Evolutionary conservation across 2,797 vertebrate genomes (phyloP), one percentile per base, ranked within the genome.

Genomic region (Argyrosomus regius): DNA sequence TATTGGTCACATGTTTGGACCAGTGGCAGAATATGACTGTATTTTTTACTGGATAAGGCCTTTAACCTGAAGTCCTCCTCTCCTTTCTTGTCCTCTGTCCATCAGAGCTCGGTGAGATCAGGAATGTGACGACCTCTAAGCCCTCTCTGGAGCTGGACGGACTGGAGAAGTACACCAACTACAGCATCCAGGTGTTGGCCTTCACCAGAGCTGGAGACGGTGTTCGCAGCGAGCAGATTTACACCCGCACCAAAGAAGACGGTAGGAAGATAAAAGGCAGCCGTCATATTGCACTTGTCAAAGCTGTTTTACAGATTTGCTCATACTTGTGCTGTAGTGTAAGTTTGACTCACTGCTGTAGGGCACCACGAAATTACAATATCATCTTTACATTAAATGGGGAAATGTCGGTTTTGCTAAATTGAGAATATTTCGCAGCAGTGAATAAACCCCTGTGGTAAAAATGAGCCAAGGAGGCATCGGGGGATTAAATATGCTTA

Each of bases 111-210:
- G 98, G 98, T 13, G 98, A 99, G 83, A 99, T 99, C 91, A 96
- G 96, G 91, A 99, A 99, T 1, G 96, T 99, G 67, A 99, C 97
- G 0, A 98, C 97, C 13, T 96, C 96, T 0, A 97, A 98, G 81
- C 96, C 97, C 10, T 97, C 96, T 4, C 95, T 99, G 86, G 98
- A 99, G 91, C 94, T 99, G 92, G 97, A 98, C 0, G 97, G 97
- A 7, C 92, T 99, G 83, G 98, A 99, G 89, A 99, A 99, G 85
- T 99, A 98, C 81, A 99, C 98, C 89, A 99, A 99, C 94, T 99
- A 99, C 92, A 99, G 98, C 90, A 97, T 99, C 90, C 98, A 99
- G 89, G 98, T 99, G 87, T 70, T 99, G 94, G 95, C 98, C 71
- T 99, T 98, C 86, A 99, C 98, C 39, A 92, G 97, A n/a, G 98